Base-by-base conservation (phyloP, 92 coral and sea anemone species). In the Paragorgia papillata region DNA sequence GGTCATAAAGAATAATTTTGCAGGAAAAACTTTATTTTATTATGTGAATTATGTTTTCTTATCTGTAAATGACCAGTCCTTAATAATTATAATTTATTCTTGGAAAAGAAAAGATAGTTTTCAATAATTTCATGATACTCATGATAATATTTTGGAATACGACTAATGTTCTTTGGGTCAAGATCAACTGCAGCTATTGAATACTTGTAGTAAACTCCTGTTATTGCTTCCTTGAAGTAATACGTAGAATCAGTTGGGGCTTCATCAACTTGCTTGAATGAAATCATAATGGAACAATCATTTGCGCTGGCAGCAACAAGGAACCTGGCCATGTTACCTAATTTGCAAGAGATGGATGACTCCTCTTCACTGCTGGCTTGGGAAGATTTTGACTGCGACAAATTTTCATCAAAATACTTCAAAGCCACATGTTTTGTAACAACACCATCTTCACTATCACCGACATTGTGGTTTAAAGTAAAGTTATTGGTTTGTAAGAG, bases 251-350 rank as follows among this genome's bases (percentile, higher is more conserved):
- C 62, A 33, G 35, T 74, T 18, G 88, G 84, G 22, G 32, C 51
- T 5, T 59, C 50, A 18, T 0, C 0, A 18, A 57, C 59, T 43
- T 66, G 83, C 79, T 87, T 97, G 44, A 95, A 95, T 8, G 99
- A 79, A 44, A 91, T 61, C 97, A 95, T 86, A 3, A 95, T 57
- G 21, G 99, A 95, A 55, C 90, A 91, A 73, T 95, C 99, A 80
- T 91, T 95, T 13, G 95, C 97, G 20, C 92, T 95, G 32, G 88
- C 83, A 17, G 99, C 97, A 40, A 91, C 80, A 33, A 86, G 76
- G 82, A 95, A 95, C 41, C 82, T 77, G 59, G 83, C 85, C 66
- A 91, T 63, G 62, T 83, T 80, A 12, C 80, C 71, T 43, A 95
- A 30, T 28, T 87, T 69, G 62, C 49, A 53, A 18, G 54, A 43